phyloP scores from a whole-genome alignment of 2,797 vertebrate species.

The Antennarius maculatus region DNA sequence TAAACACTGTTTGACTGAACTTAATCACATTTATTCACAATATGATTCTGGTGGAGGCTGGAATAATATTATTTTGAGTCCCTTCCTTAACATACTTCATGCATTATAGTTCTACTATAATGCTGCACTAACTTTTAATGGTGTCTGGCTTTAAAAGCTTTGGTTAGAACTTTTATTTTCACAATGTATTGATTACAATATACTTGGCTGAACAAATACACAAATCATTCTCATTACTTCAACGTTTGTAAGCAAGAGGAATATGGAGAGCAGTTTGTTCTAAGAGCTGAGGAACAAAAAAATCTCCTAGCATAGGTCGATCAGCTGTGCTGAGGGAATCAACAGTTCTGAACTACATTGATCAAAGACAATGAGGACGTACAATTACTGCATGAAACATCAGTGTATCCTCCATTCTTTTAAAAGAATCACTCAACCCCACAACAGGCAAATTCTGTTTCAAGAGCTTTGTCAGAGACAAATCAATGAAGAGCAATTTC shows the following conservation, averaged over 20 bases:
- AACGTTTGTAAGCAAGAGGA: slow-evolving; percentile 22
- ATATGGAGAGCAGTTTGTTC: slow-evolving; percentile 21
- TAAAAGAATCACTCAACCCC: slow-evolving; percentile 35
- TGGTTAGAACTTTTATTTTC: slow-evolving; percentile 12
- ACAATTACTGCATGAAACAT: slow-evolving; percentile 53
- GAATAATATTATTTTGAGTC: slow-evolving; percentile 7
- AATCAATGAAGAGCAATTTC: slow-evolving; percentile 50
- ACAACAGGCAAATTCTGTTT: slow-evolving; percentile 36
- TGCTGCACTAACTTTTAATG: neutral
- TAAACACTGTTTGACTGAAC: neutral
- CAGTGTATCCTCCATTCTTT: slow-evolving; percentile 27
- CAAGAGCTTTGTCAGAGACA: slow-evolving; percentile 33
- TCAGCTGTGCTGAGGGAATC: slow-evolving; percentile 49
- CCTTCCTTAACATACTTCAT: slow-evolving; percentile 3
- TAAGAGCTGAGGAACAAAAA: slow-evolving; percentile 27
- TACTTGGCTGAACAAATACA: slow-evolving; percentile 21
- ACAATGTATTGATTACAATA: slow-evolving; percentile 35
- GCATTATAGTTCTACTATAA: slow-evolving; percentile 14
- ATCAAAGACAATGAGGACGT: slow-evolving; percentile 51
- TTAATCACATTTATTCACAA: neutral
- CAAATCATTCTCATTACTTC: slow-evolving; percentile 30
- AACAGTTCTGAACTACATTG: slow-evolving; percentile 51
- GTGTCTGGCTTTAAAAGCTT: slow-evolving; percentile 28
- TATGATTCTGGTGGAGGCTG: neutral
- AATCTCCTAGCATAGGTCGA: slow-evolving; percentile 44